Conservation (phyloP, 1,140 invertebrate genomes). For the Antheraea mylitta region DNA sequence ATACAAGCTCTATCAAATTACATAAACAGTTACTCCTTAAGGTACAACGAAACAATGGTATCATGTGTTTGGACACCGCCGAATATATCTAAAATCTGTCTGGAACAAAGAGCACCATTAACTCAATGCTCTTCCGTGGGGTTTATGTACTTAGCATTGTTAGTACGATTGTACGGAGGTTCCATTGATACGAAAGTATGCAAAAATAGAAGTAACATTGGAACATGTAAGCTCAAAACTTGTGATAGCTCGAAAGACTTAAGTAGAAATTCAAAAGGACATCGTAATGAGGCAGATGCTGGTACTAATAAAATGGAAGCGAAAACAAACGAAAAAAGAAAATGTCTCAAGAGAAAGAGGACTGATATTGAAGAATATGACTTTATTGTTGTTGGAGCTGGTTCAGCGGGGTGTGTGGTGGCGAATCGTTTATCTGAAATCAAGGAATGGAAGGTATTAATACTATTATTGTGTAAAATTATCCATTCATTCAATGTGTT, state of each 20-base stretch:
- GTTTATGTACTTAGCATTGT: neutral
- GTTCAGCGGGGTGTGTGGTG: constrained; percentile 41
- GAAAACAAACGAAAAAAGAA: constrained; percentile 7
- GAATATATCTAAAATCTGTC: neutral
- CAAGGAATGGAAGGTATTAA: constrained; percentile 62
- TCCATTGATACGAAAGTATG: neutral
- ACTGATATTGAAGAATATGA: neutral
- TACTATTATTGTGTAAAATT: neutral
- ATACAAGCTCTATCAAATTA: neutral
- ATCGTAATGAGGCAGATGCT: too few relatives aligned
- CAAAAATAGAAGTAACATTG: too few relatives aligned
- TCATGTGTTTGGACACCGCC: neutral
- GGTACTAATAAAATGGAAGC: constrained; percentile 29
- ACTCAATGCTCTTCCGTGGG: constrained; percentile 2
- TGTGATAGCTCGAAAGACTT: too few relatives aligned
- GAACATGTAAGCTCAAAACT: too few relatives aligned
- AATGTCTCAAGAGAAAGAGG: too few relatives aligned
- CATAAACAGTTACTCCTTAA: neutral
- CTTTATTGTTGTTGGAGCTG: too few relatives aligned
- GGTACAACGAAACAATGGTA: neutral
- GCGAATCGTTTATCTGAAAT: too few relatives aligned
- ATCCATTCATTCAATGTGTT: too few relatives aligned
- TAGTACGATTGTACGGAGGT: too few relatives aligned
- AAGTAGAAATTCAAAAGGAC: too few relatives aligned
- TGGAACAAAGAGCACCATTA: neutral